phyloP scores from a whole-genome alignment of 2,888 invertebrate species.

The Caenorhabditis sp. region DNA sequence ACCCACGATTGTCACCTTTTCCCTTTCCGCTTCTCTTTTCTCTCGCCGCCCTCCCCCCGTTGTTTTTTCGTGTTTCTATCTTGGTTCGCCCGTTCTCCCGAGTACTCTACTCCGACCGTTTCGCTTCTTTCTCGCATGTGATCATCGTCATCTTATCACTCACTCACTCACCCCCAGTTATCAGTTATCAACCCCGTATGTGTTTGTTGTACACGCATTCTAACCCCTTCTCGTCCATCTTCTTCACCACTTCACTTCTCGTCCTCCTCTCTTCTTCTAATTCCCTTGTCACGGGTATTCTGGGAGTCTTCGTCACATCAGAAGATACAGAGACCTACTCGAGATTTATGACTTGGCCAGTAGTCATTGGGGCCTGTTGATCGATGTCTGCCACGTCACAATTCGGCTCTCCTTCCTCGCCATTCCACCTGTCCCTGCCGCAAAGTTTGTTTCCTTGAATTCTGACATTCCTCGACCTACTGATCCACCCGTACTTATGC shows the following conservation, averaged over 20 bases:
- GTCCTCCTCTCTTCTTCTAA: constrained; percentile 53
- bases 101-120: constrained; percentile 48
- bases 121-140: constrained; percentile 29
- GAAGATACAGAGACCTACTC: constrained; percentile 52
- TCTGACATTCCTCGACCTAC: neutral
- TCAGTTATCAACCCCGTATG: constrained; percentile 40
- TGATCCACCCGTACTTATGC: neutral
- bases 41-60: no score
- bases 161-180: no score
- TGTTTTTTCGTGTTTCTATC: constrained; percentile 30
- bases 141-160: constrained; percentile 44
- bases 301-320: constrained; percentile 56
- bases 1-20: constrained; percentile 46
- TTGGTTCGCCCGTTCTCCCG: constrained; percentile 22
- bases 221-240: constrained; percentile 52
- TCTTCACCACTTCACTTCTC: constrained; percentile 49
- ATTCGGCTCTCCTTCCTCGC: neutral
- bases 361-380: constrained; percentile 26
- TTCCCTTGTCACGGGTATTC: constrained; percentile 58
- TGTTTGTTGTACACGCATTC: constrained; percentile 62
- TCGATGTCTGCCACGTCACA: neutral
- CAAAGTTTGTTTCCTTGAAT: no score
- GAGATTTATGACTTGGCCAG: constrained; percentile 60
- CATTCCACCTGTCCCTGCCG: constrained; percentile 17
- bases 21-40: constrained; percentile 11